These are phyloP conservation scores for Alces alces DNA, from an alignment of 2,113 vertebrate species.

Conservation along the genomic window DNA sequence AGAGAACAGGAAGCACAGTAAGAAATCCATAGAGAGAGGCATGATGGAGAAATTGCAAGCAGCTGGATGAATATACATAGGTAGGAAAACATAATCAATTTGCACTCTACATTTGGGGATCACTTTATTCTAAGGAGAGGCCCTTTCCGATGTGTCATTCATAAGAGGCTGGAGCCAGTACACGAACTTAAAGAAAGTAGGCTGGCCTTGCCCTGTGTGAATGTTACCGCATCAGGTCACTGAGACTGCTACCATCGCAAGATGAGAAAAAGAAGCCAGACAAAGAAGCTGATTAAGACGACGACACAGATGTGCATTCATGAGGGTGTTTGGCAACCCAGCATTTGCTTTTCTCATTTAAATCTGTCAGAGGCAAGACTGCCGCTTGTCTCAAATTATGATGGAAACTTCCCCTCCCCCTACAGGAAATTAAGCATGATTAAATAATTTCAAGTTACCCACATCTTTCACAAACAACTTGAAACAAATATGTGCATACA, in stretches of 20 bases:
- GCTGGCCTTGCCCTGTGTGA: not conserved
- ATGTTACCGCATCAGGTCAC: not conserved
- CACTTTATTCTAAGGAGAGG: not conserved
- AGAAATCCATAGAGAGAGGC: not conserved
- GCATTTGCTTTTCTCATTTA: constrained; percentile 18
- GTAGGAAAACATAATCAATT: not conserved
- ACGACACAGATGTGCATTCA: not conserved
- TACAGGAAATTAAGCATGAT: constrained; percentile 20
- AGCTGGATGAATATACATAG: rapidly evolving
- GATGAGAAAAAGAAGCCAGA: not conserved
- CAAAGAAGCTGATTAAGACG: constrained; percentile 29
- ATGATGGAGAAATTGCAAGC: too few species aligned
- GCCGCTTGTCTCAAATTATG: constrained; percentile 19
- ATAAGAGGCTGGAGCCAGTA: not conserved
- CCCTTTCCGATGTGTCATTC: not conserved
- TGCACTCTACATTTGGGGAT: not conserved
- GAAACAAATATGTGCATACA: not conserved
- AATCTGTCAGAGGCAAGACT: constrained; percentile 33
- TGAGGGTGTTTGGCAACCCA: not conserved
- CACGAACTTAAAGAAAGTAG: not conserved
- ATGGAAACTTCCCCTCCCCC: not conserved
- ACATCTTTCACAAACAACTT: constrained; percentile 18
- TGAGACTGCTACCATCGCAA: not conserved
- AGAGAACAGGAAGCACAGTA: not conserved
- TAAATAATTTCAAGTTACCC: constrained; percentile 44